Evolutionary conservation across 2,888 invertebrate genomes (phyloP), one percentile per base, ranked within the genome.

Genomic region (Lepidochrysops patricia): DNA sequence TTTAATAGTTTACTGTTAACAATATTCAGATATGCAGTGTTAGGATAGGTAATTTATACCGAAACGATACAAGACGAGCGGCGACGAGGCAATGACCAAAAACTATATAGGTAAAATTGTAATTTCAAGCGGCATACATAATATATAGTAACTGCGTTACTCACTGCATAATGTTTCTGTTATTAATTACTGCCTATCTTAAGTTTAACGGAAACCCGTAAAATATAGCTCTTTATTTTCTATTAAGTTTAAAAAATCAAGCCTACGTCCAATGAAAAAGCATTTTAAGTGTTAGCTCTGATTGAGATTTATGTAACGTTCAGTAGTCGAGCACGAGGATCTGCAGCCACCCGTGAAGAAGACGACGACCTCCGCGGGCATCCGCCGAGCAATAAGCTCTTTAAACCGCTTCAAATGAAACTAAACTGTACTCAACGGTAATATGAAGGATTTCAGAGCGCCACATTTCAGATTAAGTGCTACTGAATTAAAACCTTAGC

Each of bases 331-430:
- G 19, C 29, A 27, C 15, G 54, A 19, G 13, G 15, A 15, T 2
- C 15, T 5, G 62, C 56, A 64, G 57, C 63, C 63, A 64, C 62
- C 66, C 72, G 67, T 64, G 68, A 66, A 66, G 65, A 66, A 72
- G 76, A 72, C 83, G 79, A 69, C 82, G 82, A 78, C 78, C 80
- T 64, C 79, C 79, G 77, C 73, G 78, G 77, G 72, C 82, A 77
- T 66, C 74, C 72, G 75, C 76, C 80, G 80, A 79, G 80, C 77
- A 73, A 73, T 75, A 73, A 15, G 52, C 52, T 52, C 19, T 43
- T 4, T 1, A 23, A 23, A 43, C 6, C 19, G 4, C 12, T 9
- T 19, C 19, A 43, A 43, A 9, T 12, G 9, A 23, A 9, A 9
- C 23, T 43, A 9, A 43, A 9, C 19, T 19, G 9, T 43, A 43